Base-by-base conservation (phyloP, 1,140 invertebrate genomes). In the Kradibia gibbosae region DNA sequence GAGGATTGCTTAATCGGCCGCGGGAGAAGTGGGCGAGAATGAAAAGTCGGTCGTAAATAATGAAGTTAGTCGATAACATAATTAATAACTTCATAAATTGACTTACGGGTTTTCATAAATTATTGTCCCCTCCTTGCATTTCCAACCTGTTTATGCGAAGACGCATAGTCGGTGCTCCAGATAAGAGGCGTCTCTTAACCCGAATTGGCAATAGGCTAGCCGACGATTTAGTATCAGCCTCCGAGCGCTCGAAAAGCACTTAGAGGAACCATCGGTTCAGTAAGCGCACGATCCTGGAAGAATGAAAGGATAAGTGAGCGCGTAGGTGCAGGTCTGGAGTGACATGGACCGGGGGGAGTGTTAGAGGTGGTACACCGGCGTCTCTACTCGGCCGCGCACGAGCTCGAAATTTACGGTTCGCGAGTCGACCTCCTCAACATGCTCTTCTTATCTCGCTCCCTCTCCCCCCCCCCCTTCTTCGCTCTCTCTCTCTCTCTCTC, bases 401-500 rank as follows among this genome's bases (percentile, higher is more conserved):
- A 89, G 86, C 87, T 89, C 88, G 83, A 89, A 89, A 89, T 89
- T 89, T 89, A 89, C 88, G 88, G 88, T 88, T 89, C 88, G 88
- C 88, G 88, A 89, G 86, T 86, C 50, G 75, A 25, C 4, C 82
- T 60, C 82, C 82, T 84, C 60, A 50, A 67, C 42, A 39, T 80
- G 55, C 25, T 55, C 42, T 71, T 13, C 73, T 62, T 65, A 55
- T 45, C 77, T 79, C 50, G 53, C 67, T 34, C 34, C 2, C 34
- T 17, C 8, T 5, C 31, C 31, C 8, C 34, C 31, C 34, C 34
- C 45, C 45, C 1, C 73, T 28, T 5, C 31, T 15, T 62, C 60
- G 28, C 60, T 62, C 17, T 62, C 60, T 62, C 4, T 60, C 17
- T 62, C 28, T 62, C 60, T 62, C 60, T 62, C 17, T 62, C 60